These are phyloP conservation scores for Drosophila jambulina DNA, from an alignment of 1,140 invertebrate genomes.

Conservation along the genomic window DNA sequence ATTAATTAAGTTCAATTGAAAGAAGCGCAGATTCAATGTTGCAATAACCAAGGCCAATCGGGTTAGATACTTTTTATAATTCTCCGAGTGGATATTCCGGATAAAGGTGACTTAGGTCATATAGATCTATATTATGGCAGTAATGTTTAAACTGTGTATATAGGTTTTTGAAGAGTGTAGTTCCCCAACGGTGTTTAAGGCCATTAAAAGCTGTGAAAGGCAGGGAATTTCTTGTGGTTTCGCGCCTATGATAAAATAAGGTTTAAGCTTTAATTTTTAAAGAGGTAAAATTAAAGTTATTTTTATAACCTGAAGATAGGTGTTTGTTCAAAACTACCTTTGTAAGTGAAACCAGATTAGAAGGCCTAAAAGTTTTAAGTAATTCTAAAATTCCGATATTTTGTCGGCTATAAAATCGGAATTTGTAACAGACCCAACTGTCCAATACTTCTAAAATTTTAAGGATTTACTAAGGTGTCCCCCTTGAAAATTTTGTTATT, in stretches of 20 bases:
- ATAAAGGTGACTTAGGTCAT: neutral
- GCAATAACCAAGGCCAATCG: conserved; percentile 29
- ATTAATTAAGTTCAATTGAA: conserved; percentile 73
- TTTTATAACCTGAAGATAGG: neutral
- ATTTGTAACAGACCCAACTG: too few relatives aligned
- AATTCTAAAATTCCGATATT: too few relatives aligned
- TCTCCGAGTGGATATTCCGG: conserved; percentile 1
- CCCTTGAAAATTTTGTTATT: neutral
- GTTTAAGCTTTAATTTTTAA: neutral
- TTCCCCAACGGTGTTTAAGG: too few relatives aligned
- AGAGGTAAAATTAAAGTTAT: neutral
- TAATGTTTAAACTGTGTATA: neutral
- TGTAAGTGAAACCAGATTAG: neutral
- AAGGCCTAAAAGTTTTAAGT: too few relatives aligned
- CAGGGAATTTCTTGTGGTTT: conserved; percentile 32
- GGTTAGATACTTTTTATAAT: conserved; percentile 11
- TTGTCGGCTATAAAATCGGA: too few relatives aligned
- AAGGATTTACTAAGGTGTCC: neutral
- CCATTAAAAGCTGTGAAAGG: neutral
- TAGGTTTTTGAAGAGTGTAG: neutral
- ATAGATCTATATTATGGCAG: neutral
- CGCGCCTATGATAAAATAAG: neutral
- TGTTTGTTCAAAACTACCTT: too few relatives aligned
- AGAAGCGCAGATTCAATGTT: conserved; percentile 51
- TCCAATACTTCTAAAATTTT: neutral